phyloP scores from a whole-genome alignment of 2,888 invertebrate species.

The Liodrosophila aerea region DNA sequence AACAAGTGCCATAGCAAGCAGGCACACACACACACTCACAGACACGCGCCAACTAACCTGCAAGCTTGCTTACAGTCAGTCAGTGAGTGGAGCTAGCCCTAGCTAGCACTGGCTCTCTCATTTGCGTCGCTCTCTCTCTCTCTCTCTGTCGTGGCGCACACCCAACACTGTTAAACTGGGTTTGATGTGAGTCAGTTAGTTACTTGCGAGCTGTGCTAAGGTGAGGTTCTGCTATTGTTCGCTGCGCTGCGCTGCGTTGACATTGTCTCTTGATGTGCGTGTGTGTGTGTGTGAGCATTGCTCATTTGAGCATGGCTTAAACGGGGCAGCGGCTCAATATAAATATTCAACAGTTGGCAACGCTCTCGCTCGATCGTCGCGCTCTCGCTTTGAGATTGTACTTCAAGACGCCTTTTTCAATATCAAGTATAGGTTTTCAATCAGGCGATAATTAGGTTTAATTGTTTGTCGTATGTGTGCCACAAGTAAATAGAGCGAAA shows the following conservation, averaged over 20 bases:
- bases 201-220: conserved; percentile 66
- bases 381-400: conserved; percentile 16
- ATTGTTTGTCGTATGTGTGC: conserved; percentile 24
- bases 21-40: conserved; percentile 3
- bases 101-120: conserved; percentile 24
- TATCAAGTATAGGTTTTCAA: conserved; percentile 13
- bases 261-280: conserved; percentile 22
- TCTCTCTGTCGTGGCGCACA: conserved; percentile 22
- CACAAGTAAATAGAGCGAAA: conserved; percentile 45
- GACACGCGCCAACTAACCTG: conserved; percentile 27
- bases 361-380: conserved; percentile 18
- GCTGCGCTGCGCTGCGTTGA: conserved; percentile 21
- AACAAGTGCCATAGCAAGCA: conserved; percentile 24
- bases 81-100: conserved; percentile 50
- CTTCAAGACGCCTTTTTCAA: conserved; percentile 25
- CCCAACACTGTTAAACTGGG: conserved; percentile 39
- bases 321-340: conserved; percentile 51
- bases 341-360: conserved; percentile 65
- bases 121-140: conserved; percentile 2
- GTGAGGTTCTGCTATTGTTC: conserved; percentile 58
- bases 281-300: conserved; percentile 38
- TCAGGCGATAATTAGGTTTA: not conserved
- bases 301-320: conserved; percentile 67
- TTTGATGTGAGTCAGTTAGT: conserved; percentile 57
- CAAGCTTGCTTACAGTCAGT: conserved; percentile 29